A percentile compares a stretch with the other conserved stretches of the same genome.
Evolutionary conservation across 1,140 invertebrate genomes (phyloP).

Genomic region (Drosophila persimilis): DNA sequence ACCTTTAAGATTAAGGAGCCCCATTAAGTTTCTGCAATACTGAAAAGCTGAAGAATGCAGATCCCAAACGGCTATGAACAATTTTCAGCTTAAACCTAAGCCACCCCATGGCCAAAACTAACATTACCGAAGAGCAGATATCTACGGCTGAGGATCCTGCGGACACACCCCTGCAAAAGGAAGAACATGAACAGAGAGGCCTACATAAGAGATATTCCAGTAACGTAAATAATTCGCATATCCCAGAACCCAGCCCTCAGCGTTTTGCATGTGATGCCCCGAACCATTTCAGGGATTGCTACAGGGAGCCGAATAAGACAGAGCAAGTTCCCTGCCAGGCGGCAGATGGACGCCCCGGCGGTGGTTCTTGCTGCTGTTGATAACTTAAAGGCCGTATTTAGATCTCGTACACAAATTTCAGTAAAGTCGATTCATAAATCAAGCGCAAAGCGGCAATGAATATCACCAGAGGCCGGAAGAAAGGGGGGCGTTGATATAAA

Average conservation of each 20-base stretch:
- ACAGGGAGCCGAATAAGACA: slow-evolving; percentile 37
- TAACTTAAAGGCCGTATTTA: slow-evolving; percentile 80
- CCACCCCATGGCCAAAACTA: too few relatives aligned
- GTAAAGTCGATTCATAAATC: slow-evolving; percentile 74
- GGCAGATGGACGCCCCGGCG: slow-evolving; percentile 63
- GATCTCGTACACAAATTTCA: slow-evolving; percentile 69
- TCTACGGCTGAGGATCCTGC: too few relatives aligned
- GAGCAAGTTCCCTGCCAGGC: slow-evolving; percentile 57
- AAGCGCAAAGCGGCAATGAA: slow-evolving; percentile 55
- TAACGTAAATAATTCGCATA: slow-evolving; percentile 54
- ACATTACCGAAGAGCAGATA: too few relatives aligned
- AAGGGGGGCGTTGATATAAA: slow-evolving; percentile 52
- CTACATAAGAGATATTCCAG: slow-evolving; percentile 57
- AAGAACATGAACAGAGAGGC: slow-evolving; percentile 22
- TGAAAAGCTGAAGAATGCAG: too few relatives aligned
- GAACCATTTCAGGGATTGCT: slow-evolving; percentile 77
- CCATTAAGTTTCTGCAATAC: too few relatives aligned
- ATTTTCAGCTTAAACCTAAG: too few relatives aligned
- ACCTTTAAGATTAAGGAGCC: too few relatives aligned
- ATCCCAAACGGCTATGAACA: too few relatives aligned
- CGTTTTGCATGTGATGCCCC: slow-evolving; percentile 72
- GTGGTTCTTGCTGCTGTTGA: slow-evolving; percentile 63
- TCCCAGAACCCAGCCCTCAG: slow-evolving; percentile 22
- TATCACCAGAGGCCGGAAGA: slow-evolving; percentile 70
- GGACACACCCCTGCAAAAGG: too few relatives aligned